A percentile compares a stretch with the other conserved stretches of the same genome.
Evolutionary conservation across 2,888 invertebrate genomes (phyloP).

Genomic region (Tiphia femorata): DNA sequence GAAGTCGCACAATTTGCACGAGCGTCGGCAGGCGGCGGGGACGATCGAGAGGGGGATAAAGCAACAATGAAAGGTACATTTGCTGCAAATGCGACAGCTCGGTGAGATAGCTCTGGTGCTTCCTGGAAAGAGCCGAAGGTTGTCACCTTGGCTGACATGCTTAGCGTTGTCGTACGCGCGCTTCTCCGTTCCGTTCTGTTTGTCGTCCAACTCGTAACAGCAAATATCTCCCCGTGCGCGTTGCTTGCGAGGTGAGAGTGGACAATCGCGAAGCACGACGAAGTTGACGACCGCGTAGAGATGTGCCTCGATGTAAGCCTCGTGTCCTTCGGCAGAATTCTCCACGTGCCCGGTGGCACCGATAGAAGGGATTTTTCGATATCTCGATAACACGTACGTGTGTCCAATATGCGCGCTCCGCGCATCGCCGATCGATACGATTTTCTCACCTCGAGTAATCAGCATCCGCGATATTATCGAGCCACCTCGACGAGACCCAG

Average conservation of each 20-base stretch:
- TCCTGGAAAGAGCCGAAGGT: constrained; percentile 54
- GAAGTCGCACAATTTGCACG: constrained; percentile 26
- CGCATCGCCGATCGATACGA: too few relatives aligned
- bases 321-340: too few relatives aligned
- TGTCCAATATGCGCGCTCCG: too few relatives aligned
- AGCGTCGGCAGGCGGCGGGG: constrained; percentile 7
- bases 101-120: constrained; percentile 50
- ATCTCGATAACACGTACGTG: too few relatives aligned
- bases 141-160: constrained; percentile 50
- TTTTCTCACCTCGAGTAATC: too few relatives aligned
- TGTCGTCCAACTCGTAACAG: constrained; percentile 54
- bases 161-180: constrained; percentile 23
- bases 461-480: too few relatives aligned
- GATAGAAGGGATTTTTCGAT: too few relatives aligned
- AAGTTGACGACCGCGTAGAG: neutral
- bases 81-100: constrained; percentile 46
- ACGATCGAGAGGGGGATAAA: constrained; percentile 42
- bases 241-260: constrained; percentile 31
- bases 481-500: too few relatives aligned
- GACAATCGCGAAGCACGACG: neutral
- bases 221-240: constrained; percentile 37
- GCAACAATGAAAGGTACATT: constrained; percentile 51
- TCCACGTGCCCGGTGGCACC: too few relatives aligned
- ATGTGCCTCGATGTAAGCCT: too few relatives aligned
- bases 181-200: constrained; percentile 57